A percentile compares a stretch with the other conserved stretches of the same genome.
phyloP scores from a whole-genome alignment of 2,113 vertebrate genomes.

The Cnemophilus loriae region DNA sequence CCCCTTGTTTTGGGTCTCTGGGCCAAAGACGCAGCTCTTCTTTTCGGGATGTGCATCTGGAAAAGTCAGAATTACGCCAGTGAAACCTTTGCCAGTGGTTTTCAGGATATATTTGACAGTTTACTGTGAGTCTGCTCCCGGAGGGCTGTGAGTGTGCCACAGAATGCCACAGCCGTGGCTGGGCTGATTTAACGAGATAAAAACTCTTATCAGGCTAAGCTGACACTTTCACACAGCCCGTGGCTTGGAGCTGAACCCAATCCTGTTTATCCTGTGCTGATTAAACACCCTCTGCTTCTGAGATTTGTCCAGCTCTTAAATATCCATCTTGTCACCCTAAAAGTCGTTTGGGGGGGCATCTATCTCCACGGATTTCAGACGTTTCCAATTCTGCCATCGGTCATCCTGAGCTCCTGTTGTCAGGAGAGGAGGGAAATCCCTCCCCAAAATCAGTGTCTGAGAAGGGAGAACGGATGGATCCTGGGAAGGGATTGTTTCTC shows the following conservation, averaged over 20 bases:
- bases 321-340: neutral
- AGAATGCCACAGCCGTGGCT: neutral
- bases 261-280: neutral
- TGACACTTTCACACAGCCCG: neutral
- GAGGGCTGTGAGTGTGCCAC: neutral
- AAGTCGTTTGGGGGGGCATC: neutral
- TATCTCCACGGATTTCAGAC: neutral
- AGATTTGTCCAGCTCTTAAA: neutral
- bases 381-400: neutral
- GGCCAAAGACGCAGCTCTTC: neutral
- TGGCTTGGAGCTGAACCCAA: neutral
- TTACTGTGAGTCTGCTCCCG: neutral
- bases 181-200: neutral
- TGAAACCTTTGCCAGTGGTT: neutral
- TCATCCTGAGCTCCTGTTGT: neutral
- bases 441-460: neutral
- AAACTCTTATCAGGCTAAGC: neutral
- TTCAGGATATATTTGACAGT: neutral
- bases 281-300: neutral
- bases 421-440: neutral
- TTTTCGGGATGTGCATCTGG: neutral
- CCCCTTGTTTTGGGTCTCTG: neutral
- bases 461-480: neutral
- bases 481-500: neutral
- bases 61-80: neutral